phyloP scores from a whole-genome alignment of 2,888 invertebrate species.

The Hartigia nigra region DNA sequence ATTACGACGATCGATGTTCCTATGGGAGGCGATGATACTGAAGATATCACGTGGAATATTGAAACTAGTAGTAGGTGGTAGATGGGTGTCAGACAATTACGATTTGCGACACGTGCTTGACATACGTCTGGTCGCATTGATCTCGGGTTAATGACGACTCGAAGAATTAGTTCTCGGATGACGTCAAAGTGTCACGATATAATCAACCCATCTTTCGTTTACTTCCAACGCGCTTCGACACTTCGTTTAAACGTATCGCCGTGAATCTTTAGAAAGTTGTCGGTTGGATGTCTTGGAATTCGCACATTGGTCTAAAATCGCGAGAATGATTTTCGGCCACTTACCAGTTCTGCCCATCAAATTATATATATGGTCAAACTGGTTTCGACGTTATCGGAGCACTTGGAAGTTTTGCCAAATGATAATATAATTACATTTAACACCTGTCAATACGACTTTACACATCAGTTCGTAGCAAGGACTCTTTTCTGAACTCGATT shows the following conservation, averaged over 20 bases:
- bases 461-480: neutral
- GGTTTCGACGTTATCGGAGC: neutral
- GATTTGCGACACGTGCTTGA: neutral
- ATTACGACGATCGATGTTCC: neutral
- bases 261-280: slow-evolving; percentile 22
- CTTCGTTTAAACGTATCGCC: neutral
- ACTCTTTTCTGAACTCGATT: neutral
- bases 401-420: neutral
- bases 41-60: neutral
- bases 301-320: slow-evolving; percentile 9
- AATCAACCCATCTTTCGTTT: slow-evolving; percentile 26
- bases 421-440: neutral
- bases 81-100: neutral
- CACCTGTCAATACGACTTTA: neutral
- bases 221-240: neutral
- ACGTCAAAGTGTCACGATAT: slow-evolving; percentile 16
- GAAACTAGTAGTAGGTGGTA: neutral
- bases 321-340: neutral
- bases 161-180: neutral
- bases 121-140: slow-evolving; percentile 14
- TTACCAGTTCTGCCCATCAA: neutral
- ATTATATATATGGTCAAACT: neutral
- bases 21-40: neutral
- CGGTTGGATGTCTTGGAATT: slow-evolving; percentile 22
- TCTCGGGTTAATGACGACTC: slow-evolving; percentile 14